Evolutionary conservation across 2,888 invertebrate species (phyloP), one percentile per base, ranked within the genome.

Genomic region (Macrostomum cliftonense): DNA sequence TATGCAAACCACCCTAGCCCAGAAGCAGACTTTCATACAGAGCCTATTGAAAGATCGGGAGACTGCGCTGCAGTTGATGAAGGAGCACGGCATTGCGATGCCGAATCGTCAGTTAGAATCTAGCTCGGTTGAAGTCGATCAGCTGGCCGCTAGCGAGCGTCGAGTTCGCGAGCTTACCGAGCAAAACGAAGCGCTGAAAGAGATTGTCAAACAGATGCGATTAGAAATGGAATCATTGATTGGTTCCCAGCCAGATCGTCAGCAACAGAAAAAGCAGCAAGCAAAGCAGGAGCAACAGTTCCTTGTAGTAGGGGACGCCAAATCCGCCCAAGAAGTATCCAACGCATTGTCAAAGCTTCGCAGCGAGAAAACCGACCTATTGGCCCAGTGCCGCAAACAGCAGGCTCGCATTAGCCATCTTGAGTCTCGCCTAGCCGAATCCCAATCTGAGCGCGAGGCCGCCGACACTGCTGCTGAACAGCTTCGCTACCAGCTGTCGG

Each of bases 311-410:
- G 28, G 28, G 5, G 28, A 28, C 9, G 5, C 4, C 5, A 28
- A 28, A 28, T 28, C 28, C 9, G 28, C 9, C 9, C 28, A 28
- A 28, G 28, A 28, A 28, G 9, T 28, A 7, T 28, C 28, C 28
- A 28, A 28, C 28, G 28, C 28, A 28, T 9, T 28, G 28, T 28
- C 28, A 28, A 28, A 28, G 11, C 51, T 63, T 16, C 52, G 63
- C 36, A 58, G 59, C 42, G 68, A 68, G 52, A 68, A 67, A 51
- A 61, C 64, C 16, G 67, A 67, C 45, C 51, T 67, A 42, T 58
- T 60, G 14, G 65, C 65, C 9, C 61, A 61, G 51, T 57, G 60
- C 16, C 63, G 63, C 52, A 68, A 67, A 52, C 64, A 64, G 39
- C 67, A 68, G 52, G 61, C 61, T 5, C 56, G 63, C 21, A 54